phyloP scores from a whole-genome alignment of 2,797 vertebrate genomes.

The Rhynchotus rufescens region DNA sequence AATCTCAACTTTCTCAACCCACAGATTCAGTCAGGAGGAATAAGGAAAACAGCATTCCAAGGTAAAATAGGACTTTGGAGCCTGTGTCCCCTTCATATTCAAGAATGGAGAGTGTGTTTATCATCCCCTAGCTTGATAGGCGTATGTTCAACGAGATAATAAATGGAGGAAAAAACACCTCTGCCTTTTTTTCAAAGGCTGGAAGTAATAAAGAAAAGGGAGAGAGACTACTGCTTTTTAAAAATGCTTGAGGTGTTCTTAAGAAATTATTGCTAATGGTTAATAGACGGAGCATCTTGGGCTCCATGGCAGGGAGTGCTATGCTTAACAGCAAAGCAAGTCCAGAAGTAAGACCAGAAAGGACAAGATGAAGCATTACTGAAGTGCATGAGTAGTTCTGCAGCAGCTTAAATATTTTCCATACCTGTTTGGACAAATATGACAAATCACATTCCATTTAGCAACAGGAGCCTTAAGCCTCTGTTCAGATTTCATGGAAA shows the following conservation, averaged over 20 bases:
- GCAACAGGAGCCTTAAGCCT: not conserved
- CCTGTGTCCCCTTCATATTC: not conserved
- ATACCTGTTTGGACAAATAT: not conserved
- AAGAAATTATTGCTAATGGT: not conserved
- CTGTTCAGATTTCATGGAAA: not conserved
- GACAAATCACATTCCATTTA: not conserved
- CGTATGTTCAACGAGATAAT: not conserved
- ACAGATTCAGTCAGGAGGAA: not conserved
- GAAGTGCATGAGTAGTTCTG: not conserved
- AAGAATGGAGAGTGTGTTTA: not conserved
- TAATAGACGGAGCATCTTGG: not conserved
- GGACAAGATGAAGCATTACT: not conserved
- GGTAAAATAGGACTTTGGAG: too few relatives aligned
- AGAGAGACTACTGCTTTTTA: not conserved
- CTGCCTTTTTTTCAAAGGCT: not conserved
- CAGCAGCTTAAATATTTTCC: not conserved
- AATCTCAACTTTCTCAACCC: not conserved
- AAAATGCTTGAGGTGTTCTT: not conserved
- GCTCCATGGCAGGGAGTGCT: not conserved
- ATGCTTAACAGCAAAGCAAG: not conserved
- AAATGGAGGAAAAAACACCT: too few relatives aligned
- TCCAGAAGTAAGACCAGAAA: not conserved
- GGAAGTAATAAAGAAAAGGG: not conserved
- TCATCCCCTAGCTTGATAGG: not conserved
- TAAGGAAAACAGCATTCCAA: not conserved